Conservation (phyloP, 2,888 invertebrate genomes). For the Bugulina stolonifera region DNA sequence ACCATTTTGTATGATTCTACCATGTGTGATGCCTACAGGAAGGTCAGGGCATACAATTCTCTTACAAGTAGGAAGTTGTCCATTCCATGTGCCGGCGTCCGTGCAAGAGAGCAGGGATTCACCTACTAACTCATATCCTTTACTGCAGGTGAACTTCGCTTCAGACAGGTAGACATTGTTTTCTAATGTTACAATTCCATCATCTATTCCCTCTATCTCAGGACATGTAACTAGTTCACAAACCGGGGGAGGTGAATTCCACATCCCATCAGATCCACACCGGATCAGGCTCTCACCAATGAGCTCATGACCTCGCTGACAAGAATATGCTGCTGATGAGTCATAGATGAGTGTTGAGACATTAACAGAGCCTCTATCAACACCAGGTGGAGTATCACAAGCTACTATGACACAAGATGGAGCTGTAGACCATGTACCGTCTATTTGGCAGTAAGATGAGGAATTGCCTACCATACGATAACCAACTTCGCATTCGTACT, state of each 20-base stretch:
- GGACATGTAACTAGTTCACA: not conserved
- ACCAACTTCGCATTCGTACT: not conserved
- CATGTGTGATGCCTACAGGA: not conserved
- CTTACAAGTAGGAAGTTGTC: not conserved
- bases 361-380: not conserved
- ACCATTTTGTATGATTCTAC: not conserved
- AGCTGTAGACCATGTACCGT: not conserved
- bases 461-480: not conserved
- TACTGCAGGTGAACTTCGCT: not conserved
- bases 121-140: slow-evolving; percentile 4
- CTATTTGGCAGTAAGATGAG: not conserved
- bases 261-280: not conserved
- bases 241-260: not conserved
- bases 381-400: not conserved
- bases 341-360: not conserved
- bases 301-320: not conserved
- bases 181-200: not conserved
- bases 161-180: not conserved
- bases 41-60: not conserved
- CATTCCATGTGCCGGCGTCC: not conserved
- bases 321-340: not conserved
- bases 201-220: not conserved
- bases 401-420: not conserved
- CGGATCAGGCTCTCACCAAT: not conserved
- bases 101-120: not conserved